Base-by-base conservation (phyloP, 2,113 vertebrate genomes). In the Ceratotherium simum region DNA sequence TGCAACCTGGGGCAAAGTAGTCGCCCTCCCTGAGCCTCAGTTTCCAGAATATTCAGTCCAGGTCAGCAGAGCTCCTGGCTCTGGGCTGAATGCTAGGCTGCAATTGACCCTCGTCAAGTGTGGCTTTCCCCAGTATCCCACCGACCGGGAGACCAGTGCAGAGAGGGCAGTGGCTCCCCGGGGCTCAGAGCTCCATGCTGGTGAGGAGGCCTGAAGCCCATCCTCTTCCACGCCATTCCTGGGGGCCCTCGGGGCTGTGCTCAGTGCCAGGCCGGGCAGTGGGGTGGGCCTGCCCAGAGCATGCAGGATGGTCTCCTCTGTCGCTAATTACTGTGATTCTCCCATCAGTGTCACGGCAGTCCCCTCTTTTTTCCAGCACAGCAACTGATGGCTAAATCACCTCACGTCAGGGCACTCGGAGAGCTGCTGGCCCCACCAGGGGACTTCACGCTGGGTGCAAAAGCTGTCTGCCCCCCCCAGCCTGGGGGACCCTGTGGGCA, bases 81-180 rank as follows among this genome's bases (percentile, higher is more conserved):
- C 60, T 67, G 56, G 25, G 62, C 36, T 67, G 54, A 54, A 95
- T 46, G 72, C 12, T 2, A 31, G 25, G 23, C 4, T 5, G 29
- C 14, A 6, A 8, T 17, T 3, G 3, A 23, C 33, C 31, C 46
- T 80, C 36, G 18, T 51, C 80, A 62, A 36, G 7, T 18, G 18
- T 18, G 18, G 5, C 13, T 16, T 62, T 92, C 51, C 76, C 62
- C 64, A 65, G 31, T 9, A 33, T 42, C 42, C 29, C 20, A 21
- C 20, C 10, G 2, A 81, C 12, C 0, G 4, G 21, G 39, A 70
- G 42, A 56, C 23, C 20, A 51, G 11, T 1, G 62, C 58, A 9
- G 42, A 76, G 11, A 39, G 5, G 18, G 10, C 25, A 42, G 51
- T 0, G 2, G 16, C 8, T 48, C 39, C 25, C 39, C 0, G 0